These are phyloP conservation scores for Plutomurus gul DNA, from an alignment of 1,140 invertebrate genomes.

Conservation along the genomic window DNA sequence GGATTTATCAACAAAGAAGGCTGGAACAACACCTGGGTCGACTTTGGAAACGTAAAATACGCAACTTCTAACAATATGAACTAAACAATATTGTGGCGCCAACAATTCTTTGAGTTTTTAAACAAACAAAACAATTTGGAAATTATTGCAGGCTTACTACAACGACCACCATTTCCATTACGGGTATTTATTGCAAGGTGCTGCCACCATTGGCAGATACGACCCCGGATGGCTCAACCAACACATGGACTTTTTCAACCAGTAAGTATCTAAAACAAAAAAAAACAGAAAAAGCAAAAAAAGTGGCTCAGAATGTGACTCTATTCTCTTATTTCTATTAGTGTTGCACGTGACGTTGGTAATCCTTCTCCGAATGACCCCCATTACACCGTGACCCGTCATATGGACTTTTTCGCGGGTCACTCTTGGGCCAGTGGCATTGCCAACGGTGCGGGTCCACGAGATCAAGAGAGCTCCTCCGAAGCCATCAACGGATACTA, in stretches of 20 bases:
- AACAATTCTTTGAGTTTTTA: not conserved
- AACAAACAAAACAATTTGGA: no score
- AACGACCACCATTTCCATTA: conserved; percentile 52
- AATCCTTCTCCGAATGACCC: conserved; percentile 50
- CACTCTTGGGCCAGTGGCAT: conserved; percentile 49
- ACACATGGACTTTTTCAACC: conserved; percentile 39
- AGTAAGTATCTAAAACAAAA: conserved; percentile 6
- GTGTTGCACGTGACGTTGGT: conserved; percentile 43
- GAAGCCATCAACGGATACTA: conserved; percentile 52
- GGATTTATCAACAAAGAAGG: conserved; percentile 48
- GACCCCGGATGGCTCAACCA: conserved; percentile 40
- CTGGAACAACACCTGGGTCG: conserved; percentile 48
- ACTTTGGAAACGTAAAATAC: conserved; percentile 44
- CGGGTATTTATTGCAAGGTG: conserved; percentile 42
- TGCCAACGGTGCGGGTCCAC: conserved; percentile 40
- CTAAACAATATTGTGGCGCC: no score
- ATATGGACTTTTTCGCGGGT: conserved; percentile 49
- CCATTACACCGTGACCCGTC: conserved; percentile 46
- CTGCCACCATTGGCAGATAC: conserved; percentile 42
- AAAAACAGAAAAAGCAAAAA: not conserved
- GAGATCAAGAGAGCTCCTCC: conserved; percentile 42
- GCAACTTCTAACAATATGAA: no score
- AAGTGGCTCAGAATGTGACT: not conserved
- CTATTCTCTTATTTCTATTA: not conserved
- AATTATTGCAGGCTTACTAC: conserved; percentile 37